phyloP scores from a whole-genome alignment of 2,888 invertebrate species.

The Catocala nupta region DNA sequence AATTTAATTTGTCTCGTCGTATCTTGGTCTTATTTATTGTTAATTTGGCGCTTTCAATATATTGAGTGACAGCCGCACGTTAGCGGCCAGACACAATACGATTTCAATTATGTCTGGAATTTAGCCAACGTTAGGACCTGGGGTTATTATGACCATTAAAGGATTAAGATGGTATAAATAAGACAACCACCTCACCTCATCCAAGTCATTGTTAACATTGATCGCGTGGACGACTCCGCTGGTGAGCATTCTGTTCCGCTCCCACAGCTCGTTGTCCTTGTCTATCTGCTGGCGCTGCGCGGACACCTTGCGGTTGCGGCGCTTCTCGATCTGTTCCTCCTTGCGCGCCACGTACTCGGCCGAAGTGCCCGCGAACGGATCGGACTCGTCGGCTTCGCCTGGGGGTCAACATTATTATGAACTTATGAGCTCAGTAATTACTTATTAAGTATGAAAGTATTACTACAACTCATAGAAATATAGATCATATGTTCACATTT shows the following conservation, averaged over 20 bases:
- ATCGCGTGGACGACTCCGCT: constrained; percentile 97
- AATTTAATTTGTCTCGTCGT: too few relatives aligned
- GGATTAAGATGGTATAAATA: too few relatives aligned
- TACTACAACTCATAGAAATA: too few relatives aligned
- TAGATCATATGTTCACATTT: too few relatives aligned
- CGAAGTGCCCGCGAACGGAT: constrained; percentile 96
- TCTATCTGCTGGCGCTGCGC: constrained; percentile 99
- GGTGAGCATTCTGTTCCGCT: constrained; percentile 98
- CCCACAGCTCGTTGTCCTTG: constrained; percentile 99
- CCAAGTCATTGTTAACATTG: constrained; percentile 96
- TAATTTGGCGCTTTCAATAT: too few relatives aligned
- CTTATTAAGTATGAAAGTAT: too few relatives aligned
- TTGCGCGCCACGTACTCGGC: constrained; percentile 97
- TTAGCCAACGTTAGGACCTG: too few relatives aligned
- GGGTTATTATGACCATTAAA: too few relatives aligned
- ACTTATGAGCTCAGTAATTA: neutral
- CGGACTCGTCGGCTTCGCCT: constrained; percentile 96
- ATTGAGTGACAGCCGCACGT: too few relatives aligned
- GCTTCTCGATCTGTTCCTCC: constrained; percentile 96
- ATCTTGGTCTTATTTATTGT: too few relatives aligned
- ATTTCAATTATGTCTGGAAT: too few relatives aligned
- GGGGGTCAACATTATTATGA: constrained; percentile 39
- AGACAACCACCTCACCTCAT: constrained; percentile 87
- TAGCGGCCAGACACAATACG: too few relatives aligned
- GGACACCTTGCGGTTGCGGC: constrained; percentile 96